Evolutionary conservation across 2,888 invertebrate species (phyloP), one percentile per base, ranked within the genome.

Genomic region (Unio pictorum): DNA sequence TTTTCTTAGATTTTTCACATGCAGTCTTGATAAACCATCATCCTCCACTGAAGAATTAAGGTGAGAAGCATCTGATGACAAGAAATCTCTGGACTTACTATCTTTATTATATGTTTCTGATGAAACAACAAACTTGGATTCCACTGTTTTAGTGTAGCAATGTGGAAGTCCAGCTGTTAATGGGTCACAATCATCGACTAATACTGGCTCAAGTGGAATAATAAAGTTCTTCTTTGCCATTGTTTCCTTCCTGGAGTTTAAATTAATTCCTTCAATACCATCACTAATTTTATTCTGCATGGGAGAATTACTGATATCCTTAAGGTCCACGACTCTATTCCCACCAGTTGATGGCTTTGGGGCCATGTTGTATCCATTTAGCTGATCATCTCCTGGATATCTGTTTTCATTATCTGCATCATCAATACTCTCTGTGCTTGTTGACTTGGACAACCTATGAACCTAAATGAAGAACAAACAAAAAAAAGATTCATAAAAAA

Each of bases 131-230:
- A 45, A 45, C 45, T 11, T 45, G 45, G 45, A 45, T 45, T 45
- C 45, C 45, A 45, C 45, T 45, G 45, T 45, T 45, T 45, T 45
- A 45, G 45, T 15, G 15, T 15, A 45, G 45, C 45, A 3, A 45
- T 45, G 45, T 15, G 45, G 45, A 15, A 45, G 45, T 3, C 45
- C 45, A 45, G 15, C 45, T 15, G 11, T 11, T 45, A 45, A 45
- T 45, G 45, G 62, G 18, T 67, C 67, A 34, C 69, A 60, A 55
- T 67, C 67, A 17, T 72, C 78, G 61, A 74, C 71, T 54, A 82
- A 74, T 20, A 73, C 74, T 17, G 83, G 78, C 63, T 81, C 78
- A 30, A 81, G 68, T 0, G 81, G 81, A 64, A 81, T 80, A 55
- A 81, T 71, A 4, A 78, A 60, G 55, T 78, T 81, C 59, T 66